Conservation (phyloP, 1,140 invertebrate species). For the Himalopsyche phryganea region DNA sequence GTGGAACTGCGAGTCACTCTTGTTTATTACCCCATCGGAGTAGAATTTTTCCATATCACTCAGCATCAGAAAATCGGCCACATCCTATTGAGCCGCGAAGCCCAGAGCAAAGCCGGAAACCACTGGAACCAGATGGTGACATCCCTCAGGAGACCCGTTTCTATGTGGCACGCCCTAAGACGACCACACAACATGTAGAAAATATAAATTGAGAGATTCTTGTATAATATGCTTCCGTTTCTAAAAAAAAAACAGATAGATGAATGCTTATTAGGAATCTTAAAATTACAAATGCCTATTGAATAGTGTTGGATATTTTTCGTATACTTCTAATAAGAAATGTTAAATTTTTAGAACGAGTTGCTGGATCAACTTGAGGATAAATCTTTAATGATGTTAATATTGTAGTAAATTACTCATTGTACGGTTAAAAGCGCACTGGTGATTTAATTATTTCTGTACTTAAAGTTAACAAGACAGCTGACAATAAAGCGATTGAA, state of each 20-base stretch:
- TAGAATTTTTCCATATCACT: slow-evolving; percentile 39
- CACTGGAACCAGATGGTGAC: slow-evolving; percentile 84
- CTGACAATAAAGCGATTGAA: too few species aligned
- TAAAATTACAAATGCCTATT: neutral
- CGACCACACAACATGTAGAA: slow-evolving; percentile 15
- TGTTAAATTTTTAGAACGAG: slow-evolving; percentile 11
- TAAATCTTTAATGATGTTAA: slow-evolving; percentile 19
- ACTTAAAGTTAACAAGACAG: too few species aligned
- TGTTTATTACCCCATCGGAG: slow-evolving; percentile 28
- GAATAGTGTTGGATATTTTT: neutral
- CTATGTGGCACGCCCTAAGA: slow-evolving; percentile 81
- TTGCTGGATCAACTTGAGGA: slow-evolving; percentile 17
- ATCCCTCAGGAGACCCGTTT: slow-evolving; percentile 74
- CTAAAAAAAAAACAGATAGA: neutral
- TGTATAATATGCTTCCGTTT: neutral
- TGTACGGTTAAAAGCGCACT: too few species aligned
- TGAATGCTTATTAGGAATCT: neutral
- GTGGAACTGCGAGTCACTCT: slow-evolving; percentile 66
- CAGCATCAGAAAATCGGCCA: slow-evolving; percentile 64
- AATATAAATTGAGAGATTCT: too few species aligned
- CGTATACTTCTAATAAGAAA: neutral
- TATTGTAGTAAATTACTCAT: neutral
- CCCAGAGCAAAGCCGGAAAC: slow-evolving; percentile 65
- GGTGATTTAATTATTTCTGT: too few species aligned
- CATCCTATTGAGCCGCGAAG: slow-evolving; percentile 66